These are phyloP conservation scores for Zapornia atra DNA, from an alignment of 2,113 vertebrate genomes.

Conservation along the genomic window DNA sequence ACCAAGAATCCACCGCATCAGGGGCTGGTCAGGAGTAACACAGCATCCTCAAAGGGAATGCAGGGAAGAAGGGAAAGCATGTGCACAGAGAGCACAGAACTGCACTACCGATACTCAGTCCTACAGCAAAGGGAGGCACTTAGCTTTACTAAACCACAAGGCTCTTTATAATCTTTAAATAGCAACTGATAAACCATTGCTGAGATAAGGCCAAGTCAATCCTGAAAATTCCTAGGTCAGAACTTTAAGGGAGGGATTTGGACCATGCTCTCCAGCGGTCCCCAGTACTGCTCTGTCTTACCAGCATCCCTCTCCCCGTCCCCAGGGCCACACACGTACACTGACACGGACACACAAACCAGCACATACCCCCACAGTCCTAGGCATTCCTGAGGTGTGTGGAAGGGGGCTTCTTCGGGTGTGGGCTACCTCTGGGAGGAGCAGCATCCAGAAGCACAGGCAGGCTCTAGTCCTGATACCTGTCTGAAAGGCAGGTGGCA, in stretches of 20 bases:
- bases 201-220: not conserved
- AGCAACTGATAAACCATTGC: not conserved
- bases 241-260: not conserved
- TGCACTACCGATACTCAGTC: not conserved
- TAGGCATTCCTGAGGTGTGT: not conserved
- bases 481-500: not conserved
- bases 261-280: not conserved
- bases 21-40: not conserved
- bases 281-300: not conserved
- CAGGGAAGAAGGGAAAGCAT: not conserved
- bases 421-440: not conserved
- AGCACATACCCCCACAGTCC: not conserved
- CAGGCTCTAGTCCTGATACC: not conserved
- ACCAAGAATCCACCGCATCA: fast-evolving
- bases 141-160: not conserved
- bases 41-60: fast-evolving
- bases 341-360: fast-evolving
- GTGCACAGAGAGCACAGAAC: not conserved
- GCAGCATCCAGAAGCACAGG: not conserved
- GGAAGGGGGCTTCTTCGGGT: not conserved
- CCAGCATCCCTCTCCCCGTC: not conserved
- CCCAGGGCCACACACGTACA: not conserved
- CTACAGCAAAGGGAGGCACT: not conserved
- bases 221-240: not conserved
- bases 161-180: not conserved